Percentiles rank a stretch among this genome's conserved stretches.
Evolutionary conservation across 2,888 invertebrate species (phyloP).

Genomic region (Steinernema hermaphroditum): DNA sequence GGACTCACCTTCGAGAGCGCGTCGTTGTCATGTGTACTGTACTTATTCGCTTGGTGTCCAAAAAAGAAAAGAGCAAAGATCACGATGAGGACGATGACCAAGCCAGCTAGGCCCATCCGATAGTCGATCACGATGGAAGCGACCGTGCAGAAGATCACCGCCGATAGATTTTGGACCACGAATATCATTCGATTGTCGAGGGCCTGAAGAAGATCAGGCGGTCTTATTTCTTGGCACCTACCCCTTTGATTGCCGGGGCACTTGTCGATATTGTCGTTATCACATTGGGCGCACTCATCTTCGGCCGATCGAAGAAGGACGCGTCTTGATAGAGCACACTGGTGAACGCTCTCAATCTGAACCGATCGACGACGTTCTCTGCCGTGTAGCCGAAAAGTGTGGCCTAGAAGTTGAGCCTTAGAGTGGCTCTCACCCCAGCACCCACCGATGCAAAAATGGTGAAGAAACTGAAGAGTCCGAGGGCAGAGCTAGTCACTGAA

Average conservation of each 20-base stretch:
- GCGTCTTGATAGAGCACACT: background rate
- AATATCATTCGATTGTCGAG: constrained; percentile 5
- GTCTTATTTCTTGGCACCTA: too few relatives aligned
- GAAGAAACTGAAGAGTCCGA: constrained; percentile 28
- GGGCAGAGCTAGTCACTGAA: background rate
- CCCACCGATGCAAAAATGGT: constrained; percentile 36
- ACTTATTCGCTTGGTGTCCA: background rate
- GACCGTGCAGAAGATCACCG: background rate
- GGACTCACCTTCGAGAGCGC: background rate
- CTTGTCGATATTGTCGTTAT: background rate
- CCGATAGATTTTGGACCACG: background rate
- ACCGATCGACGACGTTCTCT: background rate
- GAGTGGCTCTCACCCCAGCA: too few relatives aligned
- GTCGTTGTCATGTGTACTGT: background rate
- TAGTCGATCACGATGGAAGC: background rate
- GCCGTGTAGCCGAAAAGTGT: constrained; percentile 33
- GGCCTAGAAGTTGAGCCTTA: constrained; percentile 10
- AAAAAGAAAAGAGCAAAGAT: background rate
- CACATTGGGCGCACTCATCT: constrained; percentile 10
- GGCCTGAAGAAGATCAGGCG: background rate
- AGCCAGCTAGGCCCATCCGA: background rate
- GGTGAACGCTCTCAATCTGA: background rate
- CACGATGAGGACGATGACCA: background rate
- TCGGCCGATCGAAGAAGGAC: constrained; percentile 9
- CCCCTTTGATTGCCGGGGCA: background rate